Conservation (phyloP, 2,888 invertebrate species). For the Leucophenga maculata region DNA sequence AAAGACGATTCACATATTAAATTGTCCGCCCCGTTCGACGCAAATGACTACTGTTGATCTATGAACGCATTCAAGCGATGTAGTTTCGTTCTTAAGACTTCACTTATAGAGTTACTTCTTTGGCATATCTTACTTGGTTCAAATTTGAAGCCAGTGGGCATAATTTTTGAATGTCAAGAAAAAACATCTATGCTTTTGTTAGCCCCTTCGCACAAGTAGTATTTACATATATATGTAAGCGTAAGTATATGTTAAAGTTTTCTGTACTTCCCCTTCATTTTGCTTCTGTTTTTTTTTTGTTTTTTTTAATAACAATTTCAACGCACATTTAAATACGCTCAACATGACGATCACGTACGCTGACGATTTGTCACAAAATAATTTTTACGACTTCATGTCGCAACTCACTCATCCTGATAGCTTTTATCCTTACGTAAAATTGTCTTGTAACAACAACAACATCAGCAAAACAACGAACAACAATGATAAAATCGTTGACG, state of each 20-base stretch:
- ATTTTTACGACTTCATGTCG: constrained; percentile 71
- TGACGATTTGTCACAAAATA: constrained; percentile 72
- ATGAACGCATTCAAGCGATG: too few relatives aligned
- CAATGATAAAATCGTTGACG: too few relatives aligned
- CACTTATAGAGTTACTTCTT: too few relatives aligned
- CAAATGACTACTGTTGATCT: too few relatives aligned
- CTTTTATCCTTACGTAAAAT: neutral
- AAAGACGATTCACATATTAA: too few relatives aligned
- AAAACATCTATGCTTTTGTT: too few relatives aligned
- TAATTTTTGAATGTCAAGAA: too few relatives aligned
- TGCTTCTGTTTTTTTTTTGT: constrained; percentile 13
- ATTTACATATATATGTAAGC: constrained; percentile 14
- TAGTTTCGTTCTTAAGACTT: too few relatives aligned
- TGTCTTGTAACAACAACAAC: constrained; percentile 4
- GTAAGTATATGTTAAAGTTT: neutral
- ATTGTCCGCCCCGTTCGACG: too few relatives aligned
- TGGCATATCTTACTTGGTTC: too few relatives aligned
- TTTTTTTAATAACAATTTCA: constrained; percentile 61
- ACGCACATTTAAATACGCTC: constrained; percentile 59
- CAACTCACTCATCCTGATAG: constrained; percentile 29
- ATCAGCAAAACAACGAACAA: neutral
- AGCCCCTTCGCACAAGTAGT: too few relatives aligned
- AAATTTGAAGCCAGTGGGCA: too few relatives aligned
- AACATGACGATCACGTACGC: constrained; percentile 69
- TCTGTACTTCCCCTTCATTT: neutral